Conservation (phyloP, 2,888 invertebrate genomes). For the Alcis repandata region DNA sequence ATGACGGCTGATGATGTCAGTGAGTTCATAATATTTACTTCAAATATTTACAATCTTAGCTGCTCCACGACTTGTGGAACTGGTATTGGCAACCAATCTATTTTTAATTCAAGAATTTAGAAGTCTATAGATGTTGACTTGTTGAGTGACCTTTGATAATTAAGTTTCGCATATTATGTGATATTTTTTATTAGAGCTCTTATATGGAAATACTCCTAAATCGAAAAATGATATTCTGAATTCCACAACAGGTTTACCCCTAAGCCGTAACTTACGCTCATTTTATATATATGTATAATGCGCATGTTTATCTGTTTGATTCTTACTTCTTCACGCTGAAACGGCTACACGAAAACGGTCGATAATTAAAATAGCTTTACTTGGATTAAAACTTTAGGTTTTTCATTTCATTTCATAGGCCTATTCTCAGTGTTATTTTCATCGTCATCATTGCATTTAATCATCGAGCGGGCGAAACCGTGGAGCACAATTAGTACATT, state of each 20-base stretch:
- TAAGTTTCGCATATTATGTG: not conserved
- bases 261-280: too few species aligned
- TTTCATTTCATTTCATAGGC: too few species aligned
- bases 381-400: too few species aligned
- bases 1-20: slow-evolving; percentile 37
- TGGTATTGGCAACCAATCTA: slow-evolving; percentile 13
- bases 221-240: not conserved
- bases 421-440: too few species aligned
- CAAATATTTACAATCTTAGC: slow-evolving; percentile 22
- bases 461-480: not conserved
- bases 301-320: too few species aligned
- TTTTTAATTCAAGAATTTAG: slow-evolving; percentile 4
- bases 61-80: slow-evolving; percentile 21
- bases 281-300: too few species aligned
- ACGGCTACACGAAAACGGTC: too few species aligned
- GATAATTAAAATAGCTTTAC: too few species aligned
- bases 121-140: not conserved
- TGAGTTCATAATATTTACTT: slow-evolving; percentile 25
- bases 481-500: not conserved
- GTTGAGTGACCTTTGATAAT: slow-evolving; percentile 1
- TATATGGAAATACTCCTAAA: not conserved
- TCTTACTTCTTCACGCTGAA: too few species aligned
- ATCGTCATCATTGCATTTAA: too few species aligned
- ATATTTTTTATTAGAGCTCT: not conserved
- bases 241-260: not conserved